Percentiles rank a stretch among this genome's conserved stretches.
Conservation (phyloP, 2,888 invertebrate genomes). For the Eilema depressum region DNA sequence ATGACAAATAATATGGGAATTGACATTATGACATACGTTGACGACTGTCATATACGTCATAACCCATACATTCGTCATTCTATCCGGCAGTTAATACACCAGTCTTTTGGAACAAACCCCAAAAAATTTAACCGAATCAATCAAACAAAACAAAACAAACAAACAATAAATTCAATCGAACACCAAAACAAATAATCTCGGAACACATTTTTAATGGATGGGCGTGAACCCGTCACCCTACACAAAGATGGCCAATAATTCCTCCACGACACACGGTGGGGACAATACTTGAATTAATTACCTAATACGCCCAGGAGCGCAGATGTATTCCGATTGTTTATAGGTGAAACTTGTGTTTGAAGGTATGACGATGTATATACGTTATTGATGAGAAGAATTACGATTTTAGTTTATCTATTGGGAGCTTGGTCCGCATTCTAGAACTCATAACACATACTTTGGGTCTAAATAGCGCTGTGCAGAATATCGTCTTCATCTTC, state of each 20-base stretch:
- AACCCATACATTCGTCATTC: no score
- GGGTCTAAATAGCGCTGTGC: no score
- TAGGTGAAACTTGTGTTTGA: slow-evolving; percentile 31
- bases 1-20: no score
- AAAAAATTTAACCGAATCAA: not conserved
- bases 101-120: not conserved
- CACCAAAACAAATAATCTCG: slow-evolving; percentile 12
- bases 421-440: no score
- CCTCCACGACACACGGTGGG: slow-evolving; percentile 37
- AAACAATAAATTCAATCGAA: slow-evolving; percentile 18
- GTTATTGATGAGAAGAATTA: slow-evolving; percentile 12
- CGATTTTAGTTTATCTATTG: not conserved
- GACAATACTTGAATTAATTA: slow-evolving; percentile 73
- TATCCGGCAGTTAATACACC: no score
- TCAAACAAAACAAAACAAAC: slow-evolving; percentile 7
- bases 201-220: slow-evolving; percentile 44
- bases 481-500: no score
- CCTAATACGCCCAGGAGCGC: slow-evolving; percentile 59
- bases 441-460: not conserved
- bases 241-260: slow-evolving; percentile 51
- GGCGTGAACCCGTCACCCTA: slow-evolving; percentile 45
- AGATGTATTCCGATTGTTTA: slow-evolving; percentile 50
- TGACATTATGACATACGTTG: no score
- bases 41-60: no score
- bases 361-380: slow-evolving; percentile 19